A percentile compares a stretch with the other conserved stretches of the same genome.
phyloP scores from a whole-genome alignment of 2,113 vertebrate genomes.

The Manacus vitellinus region DNA sequence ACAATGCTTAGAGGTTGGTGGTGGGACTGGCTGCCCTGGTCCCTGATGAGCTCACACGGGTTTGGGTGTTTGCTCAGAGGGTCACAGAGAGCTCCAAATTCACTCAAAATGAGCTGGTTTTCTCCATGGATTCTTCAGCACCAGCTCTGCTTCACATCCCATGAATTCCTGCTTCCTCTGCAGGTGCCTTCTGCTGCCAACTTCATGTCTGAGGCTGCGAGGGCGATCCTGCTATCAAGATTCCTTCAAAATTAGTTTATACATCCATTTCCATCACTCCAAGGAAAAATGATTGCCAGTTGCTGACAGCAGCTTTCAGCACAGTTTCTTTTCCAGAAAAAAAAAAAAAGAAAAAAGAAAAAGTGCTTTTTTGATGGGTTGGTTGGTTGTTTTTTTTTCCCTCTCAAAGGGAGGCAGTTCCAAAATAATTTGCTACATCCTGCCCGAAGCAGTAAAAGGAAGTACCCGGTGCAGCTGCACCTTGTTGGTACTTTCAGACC shows the following conservation, averaged over 20 bases:
- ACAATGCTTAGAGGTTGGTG: background rate
- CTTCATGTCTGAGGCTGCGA: rapidly evolving
- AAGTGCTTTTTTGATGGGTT: background rate
- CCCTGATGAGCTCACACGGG: rapidly evolving
- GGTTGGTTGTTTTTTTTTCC: background rate
- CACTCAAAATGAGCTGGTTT: rapidly evolving
- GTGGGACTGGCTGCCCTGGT: background rate
- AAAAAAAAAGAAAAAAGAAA: background rate
- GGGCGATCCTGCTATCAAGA: background rate
- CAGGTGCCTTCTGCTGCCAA: background rate
- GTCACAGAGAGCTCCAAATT: background rate
- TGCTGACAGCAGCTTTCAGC: background rate
- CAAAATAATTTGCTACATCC: constrained; percentile 60
- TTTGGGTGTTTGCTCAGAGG: background rate
- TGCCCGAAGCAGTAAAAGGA: constrained; percentile 59
- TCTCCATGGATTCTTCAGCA: background rate
- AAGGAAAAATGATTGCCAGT: background rate
- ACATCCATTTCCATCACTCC: background rate
- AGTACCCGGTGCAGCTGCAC: constrained; percentile 70
- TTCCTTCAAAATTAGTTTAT: background rate
- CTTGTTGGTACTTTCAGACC: constrained; percentile 62
- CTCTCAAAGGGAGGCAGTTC: constrained; percentile 40
- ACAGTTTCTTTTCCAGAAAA: background rate
- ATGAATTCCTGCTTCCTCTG: background rate
- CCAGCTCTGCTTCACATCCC: background rate